These are phyloP conservation scores for Phrynosoma platyrhinos DNA, from an alignment of 2,113 vertebrate species.

Conservation along the genomic window DNA sequence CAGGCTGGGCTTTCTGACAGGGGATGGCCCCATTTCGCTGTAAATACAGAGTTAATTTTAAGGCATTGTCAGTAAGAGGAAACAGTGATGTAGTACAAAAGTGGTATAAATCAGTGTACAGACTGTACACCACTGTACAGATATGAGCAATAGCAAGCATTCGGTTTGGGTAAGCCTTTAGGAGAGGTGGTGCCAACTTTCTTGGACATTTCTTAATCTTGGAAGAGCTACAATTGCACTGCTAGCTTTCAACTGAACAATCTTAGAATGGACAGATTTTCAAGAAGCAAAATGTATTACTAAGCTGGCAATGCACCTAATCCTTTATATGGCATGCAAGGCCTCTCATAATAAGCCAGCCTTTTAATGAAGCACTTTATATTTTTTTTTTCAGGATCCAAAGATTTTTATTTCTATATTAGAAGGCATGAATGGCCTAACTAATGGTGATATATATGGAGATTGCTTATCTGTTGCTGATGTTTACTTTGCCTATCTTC, in stretches of 20 bases:
- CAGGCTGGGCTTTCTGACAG: not conserved
- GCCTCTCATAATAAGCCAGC: slow-evolving; percentile 41
- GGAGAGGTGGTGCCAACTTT: slow-evolving; percentile 20
- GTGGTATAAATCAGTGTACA: not conserved
- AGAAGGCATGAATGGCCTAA: not conserved
- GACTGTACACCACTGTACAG: not conserved
- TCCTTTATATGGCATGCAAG: not conserved
- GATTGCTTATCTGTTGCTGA: slow-evolving; percentile 21
- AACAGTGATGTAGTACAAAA: not conserved
- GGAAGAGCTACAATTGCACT: slow-evolving; percentile 49
- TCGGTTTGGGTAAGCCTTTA: not conserved
- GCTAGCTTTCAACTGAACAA: slow-evolving; percentile 61
- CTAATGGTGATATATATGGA: slow-evolving; percentile 23
- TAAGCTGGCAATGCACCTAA: slow-evolving; percentile 38
- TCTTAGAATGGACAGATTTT: slow-evolving; percentile 41
- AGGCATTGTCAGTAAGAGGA: not conserved
- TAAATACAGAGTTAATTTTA: not conserved
- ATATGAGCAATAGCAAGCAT: not conserved
- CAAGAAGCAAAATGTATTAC: slow-evolving; percentile 27
- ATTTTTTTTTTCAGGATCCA: slow-evolving; percentile 40
- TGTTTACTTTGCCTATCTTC: slow-evolving; percentile 16
- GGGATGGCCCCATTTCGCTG: not conserved
- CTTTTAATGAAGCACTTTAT: slow-evolving; percentile 63
- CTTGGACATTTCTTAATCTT: slow-evolving; percentile 46
- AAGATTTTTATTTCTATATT: slow-evolving; percentile 37